A percentile compares a stretch with the other conserved stretches of the same genome.
phyloP scores from a whole-genome alignment of 2,797 vertebrate genomes.

The Tachyglossus aculeatus region DNA sequence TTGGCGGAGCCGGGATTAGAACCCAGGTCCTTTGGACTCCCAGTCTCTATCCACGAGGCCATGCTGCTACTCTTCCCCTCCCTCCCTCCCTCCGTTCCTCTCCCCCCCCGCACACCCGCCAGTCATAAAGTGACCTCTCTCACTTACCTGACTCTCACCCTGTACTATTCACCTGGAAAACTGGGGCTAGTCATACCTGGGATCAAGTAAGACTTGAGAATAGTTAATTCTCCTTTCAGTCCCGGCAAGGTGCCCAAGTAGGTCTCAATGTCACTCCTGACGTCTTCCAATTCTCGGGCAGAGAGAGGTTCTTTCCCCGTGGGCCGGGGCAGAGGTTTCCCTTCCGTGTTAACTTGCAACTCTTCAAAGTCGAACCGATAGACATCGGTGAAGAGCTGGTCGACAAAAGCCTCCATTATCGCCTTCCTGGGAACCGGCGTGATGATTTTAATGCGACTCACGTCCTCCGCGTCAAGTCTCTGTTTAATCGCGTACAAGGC shows the following conservation, averaged over 20 bases:
- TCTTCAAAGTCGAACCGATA: constrained; percentile 82
- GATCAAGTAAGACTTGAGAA: constrained; percentile 83
- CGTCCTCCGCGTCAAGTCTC: constrained; percentile 77
- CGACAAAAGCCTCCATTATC: constrained; percentile 74
- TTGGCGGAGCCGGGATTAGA: no score
- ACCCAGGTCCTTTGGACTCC: no score
- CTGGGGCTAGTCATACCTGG: no score
- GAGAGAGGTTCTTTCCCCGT: constrained; percentile 25
- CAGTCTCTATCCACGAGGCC: no score
- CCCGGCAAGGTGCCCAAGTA: constrained; percentile 82
- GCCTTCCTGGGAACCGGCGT: constrained; percentile 71
- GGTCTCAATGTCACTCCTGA: constrained; percentile 71
- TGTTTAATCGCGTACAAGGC: constrained; percentile 82
- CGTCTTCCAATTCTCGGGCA: constrained; percentile 31
- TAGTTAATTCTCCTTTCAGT: constrained; percentile 75
- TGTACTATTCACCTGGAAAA: no score
- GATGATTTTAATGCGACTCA: constrained; percentile 75
- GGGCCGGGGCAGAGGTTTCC: constrained; percentile 24
- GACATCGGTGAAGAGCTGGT: constrained; percentile 82
- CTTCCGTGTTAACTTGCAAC: constrained; percentile 25
- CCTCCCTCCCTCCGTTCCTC: no score
- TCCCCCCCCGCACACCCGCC: no score
- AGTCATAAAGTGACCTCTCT: no score
- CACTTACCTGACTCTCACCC: no score
- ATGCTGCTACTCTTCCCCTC: no score